These are phyloP conservation scores for Cheirogaleus major DNA, from an alignment of 2,797 vertebrate genomes.

Conservation along the genomic window DNA sequence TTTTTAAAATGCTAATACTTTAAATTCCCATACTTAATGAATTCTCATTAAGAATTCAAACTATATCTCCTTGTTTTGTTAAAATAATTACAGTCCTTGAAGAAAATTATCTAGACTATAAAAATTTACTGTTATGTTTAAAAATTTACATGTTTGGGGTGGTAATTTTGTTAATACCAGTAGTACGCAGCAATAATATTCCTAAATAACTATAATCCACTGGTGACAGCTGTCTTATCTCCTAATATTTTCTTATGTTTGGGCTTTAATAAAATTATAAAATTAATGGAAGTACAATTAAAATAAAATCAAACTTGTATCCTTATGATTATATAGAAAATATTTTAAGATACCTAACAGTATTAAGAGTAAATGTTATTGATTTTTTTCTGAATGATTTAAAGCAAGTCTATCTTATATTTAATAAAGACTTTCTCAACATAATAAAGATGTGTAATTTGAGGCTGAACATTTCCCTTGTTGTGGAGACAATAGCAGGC, in stretches of 20 bases:
- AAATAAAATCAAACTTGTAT: slow-evolving; percentile 3
- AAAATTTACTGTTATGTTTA: slow-evolving; percentile 7
- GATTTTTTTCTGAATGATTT: background rate
- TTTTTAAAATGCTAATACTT: slow-evolving; percentile 1
- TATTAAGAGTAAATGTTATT: slow-evolving; percentile 9
- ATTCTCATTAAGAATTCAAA: slow-evolving; percentile 4
- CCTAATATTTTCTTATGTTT: background rate
- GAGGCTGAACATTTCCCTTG: background rate
- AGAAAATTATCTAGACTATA: background rate
- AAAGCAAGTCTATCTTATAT: background rate
- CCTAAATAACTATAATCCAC: background rate
- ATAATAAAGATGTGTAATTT: background rate
- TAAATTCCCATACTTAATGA: background rate
- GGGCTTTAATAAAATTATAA: background rate
- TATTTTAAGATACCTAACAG: slow-evolving; percentile 24
- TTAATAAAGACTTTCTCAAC: background rate
- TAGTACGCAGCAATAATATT: background rate
- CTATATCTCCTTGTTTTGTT: background rate
- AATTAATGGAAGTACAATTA: background rate
- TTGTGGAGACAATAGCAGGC: background rate
- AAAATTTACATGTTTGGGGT: background rate
- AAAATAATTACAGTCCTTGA: background rate
- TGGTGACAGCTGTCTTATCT: background rate
- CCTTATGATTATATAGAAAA: background rate
- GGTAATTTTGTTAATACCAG: background rate